Evolutionary conservation across 2,888 invertebrate species (phyloP).

Genomic region (Cremastinae sp.): DNA sequence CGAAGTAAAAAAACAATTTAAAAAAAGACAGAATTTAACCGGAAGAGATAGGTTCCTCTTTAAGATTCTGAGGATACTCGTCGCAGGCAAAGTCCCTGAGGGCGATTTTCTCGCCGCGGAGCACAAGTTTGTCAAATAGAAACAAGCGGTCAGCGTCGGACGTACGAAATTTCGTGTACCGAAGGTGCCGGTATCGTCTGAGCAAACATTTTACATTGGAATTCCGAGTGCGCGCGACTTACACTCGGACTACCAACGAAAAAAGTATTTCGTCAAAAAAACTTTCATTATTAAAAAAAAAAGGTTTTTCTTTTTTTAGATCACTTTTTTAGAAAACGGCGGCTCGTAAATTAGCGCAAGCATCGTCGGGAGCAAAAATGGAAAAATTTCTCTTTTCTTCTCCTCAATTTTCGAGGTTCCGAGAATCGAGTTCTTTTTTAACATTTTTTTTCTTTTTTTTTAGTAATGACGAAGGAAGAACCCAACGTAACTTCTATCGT

Average conservation of each 20-base stretch:
- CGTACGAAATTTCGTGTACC: conserved; percentile 6
- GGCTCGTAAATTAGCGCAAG: too few species aligned
- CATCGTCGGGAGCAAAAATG: background rate
- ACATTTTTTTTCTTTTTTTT: background rate
- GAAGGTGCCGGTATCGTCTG: conserved; percentile 33
- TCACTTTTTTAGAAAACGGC: too few species aligned
- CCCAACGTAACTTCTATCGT: conserved; percentile 4
- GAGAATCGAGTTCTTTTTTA: conserved; percentile 26
- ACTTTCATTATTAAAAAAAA: background rate
- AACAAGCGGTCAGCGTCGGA: conserved; percentile 47
- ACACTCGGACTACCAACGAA: background rate
- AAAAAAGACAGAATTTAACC: conserved; percentile 13
- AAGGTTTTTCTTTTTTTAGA: conserved; percentile 2
- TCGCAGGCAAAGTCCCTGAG: conserved; percentile 67
- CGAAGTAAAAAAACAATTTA: conserved; percentile 11
- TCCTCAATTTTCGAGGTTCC: conserved; percentile 30
- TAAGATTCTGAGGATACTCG: conserved; percentile 62
- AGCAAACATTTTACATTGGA: conserved; percentile 58
- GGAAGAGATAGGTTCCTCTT: conserved; percentile 50
- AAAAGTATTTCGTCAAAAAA: conserved; percentile 4
- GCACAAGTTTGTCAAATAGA: conserved; percentile 66
- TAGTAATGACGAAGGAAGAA: background rate
- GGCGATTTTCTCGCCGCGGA: conserved; percentile 59
- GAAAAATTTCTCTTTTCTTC: conserved; percentile 30
- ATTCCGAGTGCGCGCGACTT: conserved; percentile 46